Percentiles rank a stretch among this genome's conserved stretches.
These are phyloP conservation scores for Phyllotis vaccarum DNA, from an alignment of 2,797 vertebrate genomes.

Conservation along the genomic window DNA sequence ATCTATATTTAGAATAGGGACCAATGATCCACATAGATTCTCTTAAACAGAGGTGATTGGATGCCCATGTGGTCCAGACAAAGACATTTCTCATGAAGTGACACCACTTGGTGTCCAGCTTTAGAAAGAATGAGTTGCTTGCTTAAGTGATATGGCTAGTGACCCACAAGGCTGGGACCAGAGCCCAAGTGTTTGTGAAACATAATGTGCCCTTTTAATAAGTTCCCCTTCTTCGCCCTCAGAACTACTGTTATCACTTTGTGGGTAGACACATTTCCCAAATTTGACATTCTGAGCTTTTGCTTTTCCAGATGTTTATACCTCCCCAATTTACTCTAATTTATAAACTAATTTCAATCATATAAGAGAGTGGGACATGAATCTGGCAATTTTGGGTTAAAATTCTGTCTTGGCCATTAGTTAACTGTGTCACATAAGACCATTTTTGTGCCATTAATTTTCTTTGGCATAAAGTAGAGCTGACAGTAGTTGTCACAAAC, in stretches of 20 bases:
- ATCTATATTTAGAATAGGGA: constrained; percentile 22
- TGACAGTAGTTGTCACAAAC: background rate
- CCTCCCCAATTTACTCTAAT: background rate
- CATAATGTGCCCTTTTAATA: background rate
- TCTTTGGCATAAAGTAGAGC: background rate
- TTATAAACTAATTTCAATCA: background rate
- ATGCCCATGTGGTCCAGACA: background rate
- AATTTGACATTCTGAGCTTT: constrained; percentile 29
- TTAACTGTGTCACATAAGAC: background rate
- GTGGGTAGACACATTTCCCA: background rate
- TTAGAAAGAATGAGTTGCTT: background rate
- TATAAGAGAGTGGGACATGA: background rate
- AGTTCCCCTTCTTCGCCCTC: background rate
- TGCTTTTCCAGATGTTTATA: background rate
- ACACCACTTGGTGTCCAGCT: background rate
- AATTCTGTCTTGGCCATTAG: background rate
- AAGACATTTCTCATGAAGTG: background rate
- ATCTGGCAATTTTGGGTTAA: background rate
- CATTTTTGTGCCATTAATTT: background rate
- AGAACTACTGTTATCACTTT: background rate
- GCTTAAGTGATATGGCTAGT: background rate
- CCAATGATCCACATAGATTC: background rate
- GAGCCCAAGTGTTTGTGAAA: background rate
- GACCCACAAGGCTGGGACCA: background rate
- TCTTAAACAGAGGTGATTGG: constrained; percentile 39